phyloP scores from a whole-genome alignment of 1,140 invertebrate species.

The Holotrichia oblita region DNA sequence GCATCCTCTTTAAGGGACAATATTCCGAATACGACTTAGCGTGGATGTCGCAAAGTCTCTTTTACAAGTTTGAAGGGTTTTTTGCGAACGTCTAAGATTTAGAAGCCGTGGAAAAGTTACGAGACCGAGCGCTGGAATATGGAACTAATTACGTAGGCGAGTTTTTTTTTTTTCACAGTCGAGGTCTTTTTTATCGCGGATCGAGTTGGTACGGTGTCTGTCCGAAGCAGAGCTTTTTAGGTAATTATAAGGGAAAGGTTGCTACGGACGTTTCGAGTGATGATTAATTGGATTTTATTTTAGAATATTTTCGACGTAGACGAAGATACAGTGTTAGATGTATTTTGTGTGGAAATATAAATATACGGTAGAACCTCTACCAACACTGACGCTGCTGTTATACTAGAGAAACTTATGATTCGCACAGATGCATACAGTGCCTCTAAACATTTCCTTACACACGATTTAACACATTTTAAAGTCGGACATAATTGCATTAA shows the following conservation, averaged over 20 bases:
- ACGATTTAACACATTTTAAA: too few relatives aligned
- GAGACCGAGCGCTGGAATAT: too few relatives aligned
- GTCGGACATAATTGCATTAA: too few relatives aligned
- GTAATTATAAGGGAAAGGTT: neutral
- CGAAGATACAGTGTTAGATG: too few relatives aligned
- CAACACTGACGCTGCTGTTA: too few relatives aligned
- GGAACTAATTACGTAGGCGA: neutral
- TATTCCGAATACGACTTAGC: too few relatives aligned
- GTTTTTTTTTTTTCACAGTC: too few relatives aligned
- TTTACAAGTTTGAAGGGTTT: neutral
- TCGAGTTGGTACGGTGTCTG: neutral
- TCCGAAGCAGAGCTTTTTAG: neutral
- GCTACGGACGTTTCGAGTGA: neutral
- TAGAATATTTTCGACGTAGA: neutral
- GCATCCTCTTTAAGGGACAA: neutral
- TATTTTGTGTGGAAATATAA: too few relatives aligned
- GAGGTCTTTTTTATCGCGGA: neutral
- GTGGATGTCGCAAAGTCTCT: neutral
- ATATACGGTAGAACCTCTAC: too few relatives aligned
- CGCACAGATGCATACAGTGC: too few relatives aligned
- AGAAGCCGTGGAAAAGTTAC: neutral
- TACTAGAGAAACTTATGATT: too few relatives aligned
- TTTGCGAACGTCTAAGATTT: neutral
- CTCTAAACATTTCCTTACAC: too few relatives aligned
- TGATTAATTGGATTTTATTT: slow-evolving; percentile 1